Conservation (phyloP, 2,797 vertebrate species). For the Parambassis ranga region DNA sequence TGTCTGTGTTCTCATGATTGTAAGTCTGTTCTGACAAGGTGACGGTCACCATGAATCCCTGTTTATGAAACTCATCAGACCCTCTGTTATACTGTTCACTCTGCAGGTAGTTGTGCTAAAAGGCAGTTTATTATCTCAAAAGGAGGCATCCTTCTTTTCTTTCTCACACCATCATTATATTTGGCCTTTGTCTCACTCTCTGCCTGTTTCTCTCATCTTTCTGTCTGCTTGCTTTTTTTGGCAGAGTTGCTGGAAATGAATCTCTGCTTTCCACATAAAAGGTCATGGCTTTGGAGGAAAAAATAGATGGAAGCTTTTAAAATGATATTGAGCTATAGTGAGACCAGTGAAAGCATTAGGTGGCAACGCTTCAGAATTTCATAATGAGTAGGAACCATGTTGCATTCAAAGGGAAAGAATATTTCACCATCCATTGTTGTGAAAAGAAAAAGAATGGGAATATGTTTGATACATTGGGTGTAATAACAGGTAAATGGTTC, state of each 20-base stretch:
- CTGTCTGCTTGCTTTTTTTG: not conserved
- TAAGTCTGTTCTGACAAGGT: not conserved
- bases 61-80: constrained; percentile 14
- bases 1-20: not conserved
- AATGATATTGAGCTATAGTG: constrained; percentile 2
- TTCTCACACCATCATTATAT: constrained; percentile 18
- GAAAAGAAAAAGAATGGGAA: not conserved
- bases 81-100: not conserved
- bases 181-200: constrained; percentile 6
- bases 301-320: constrained; percentile 5
- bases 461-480: not conserved
- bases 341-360: not conserved
- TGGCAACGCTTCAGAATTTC: not conserved
- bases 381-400: not conserved
- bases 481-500: not conserved
- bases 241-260: constrained; percentile 3
- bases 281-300: constrained; percentile 6
- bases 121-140: not conserved
- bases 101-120: not conserved
- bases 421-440: constrained; percentile 3
- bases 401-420: not conserved
- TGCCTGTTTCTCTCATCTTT: not conserved
- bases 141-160: not conserved
- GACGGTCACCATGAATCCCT: not conserved
- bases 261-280: constrained; percentile 13